Base-by-base conservation (phyloP, 2,888 invertebrate genomes). In the Zonitis immaculata region DNA sequence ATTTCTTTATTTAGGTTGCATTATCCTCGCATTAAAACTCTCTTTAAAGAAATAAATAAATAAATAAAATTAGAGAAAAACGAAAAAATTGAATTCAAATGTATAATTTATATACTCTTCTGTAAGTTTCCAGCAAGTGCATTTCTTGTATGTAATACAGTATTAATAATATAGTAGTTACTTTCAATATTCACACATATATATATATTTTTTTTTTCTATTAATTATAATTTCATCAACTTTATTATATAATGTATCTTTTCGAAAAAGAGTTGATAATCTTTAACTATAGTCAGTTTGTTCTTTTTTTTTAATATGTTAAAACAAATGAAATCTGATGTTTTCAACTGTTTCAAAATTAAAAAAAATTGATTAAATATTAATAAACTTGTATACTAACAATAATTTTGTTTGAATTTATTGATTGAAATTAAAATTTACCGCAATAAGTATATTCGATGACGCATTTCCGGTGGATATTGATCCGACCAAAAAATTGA, bases 61-160 rank as follows among this genome's bases (percentile, higher is more conserved):
- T 46, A 57, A 59, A 58, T 51, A 60, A 51, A 55, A 55, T 32
- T 46, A n/a, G 12, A 14, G 3, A 14, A 32, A 16, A 32, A 25
- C 12, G 12, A 14, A 32, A 32, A 32, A 32, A 14, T 32, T 32
- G 14, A 32, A 32, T 8, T 14, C 8, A n/a, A n/a, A n/a, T n/a
- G n/a, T 32, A 60, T 62, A 59, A 60, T 57, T 63, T 63, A 52
- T 63, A 70, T 71, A 73, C 87, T 88, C 88, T 88, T 88, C 88
- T 88, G 87, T 87, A 87, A 87, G 87, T 88, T 88, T 88, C 87
- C 83, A 84, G 83, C 82, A 86, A 86, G 88, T 88, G 88, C 88
- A 88, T 88, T 88, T 88, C 88, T 87, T 87, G 86, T 87, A 87
- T 87, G 86, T 88, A 87, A 87, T 88, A 88, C 88, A 88, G 88